Base-by-base conservation (phyloP, 2,797 vertebrate species). In the Champsocephalus esox region DNA sequence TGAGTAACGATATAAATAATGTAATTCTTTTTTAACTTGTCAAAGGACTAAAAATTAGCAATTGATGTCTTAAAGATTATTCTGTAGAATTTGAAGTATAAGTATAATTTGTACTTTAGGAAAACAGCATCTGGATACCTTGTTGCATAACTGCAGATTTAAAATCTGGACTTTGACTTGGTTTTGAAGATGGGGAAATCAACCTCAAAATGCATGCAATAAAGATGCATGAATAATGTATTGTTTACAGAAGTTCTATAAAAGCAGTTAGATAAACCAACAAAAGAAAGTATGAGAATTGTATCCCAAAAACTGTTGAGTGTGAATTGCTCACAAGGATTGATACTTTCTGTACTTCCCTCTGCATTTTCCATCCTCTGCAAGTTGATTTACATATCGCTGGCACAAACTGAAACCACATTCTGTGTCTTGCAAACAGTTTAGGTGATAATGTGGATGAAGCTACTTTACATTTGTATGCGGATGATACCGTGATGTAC, bases 1-100 rank as follows among this genome's bases (percentile, higher is more conserved):
- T 79, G 58, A 71, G 46, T 67, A 48, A 69, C 10, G 4, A 73
- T 70, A 64, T 64, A 78, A 85, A 80, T 70, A 44, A 63, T 71
- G 28, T 46, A 52, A 60, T 70, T 61, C 17, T 41, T 76, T 77
- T 81, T 66, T 6, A 49, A 57, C 58, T 77, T 21, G 58, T 70
- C 41, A 66, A 71, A 82, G 32, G 12, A 63, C 21, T 32, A 28
- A 52, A 80, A 49, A 66, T 79, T 28, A 66, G 19, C 13, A 73
- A 49, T 24, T 24, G 65, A 59, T 24, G 5, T 45, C 8, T 73
- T 52, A 6, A 63, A 66, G 41, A 55, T 32, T 61, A 2, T 19
- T 52, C 14, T 38, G 1, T 32, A 9, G 14, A 19, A 62, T 76
- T 28, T 32, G 9, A 4, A 52, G 32, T 28, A 34, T 66, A 38